These are phyloP conservation scores for Zonitis immaculata DNA, from an alignment of 2,888 invertebrate genomes.

Conservation along the genomic window DNA sequence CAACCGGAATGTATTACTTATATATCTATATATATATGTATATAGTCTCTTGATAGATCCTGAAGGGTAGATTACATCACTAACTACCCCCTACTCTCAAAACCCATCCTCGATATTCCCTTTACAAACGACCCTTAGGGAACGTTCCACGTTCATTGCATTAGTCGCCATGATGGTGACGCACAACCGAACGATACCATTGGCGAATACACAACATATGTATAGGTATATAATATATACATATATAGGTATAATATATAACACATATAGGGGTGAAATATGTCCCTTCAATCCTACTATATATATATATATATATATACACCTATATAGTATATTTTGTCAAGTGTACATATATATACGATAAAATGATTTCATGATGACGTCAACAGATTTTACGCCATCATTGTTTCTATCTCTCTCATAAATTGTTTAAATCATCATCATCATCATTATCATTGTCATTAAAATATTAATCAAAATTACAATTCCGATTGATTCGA, in stretches of 20 bases:
- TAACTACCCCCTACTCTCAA: constrained; percentile 1
- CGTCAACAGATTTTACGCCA: too few relatives aligned
- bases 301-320: too few relatives aligned
- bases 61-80: constrained; percentile 24
- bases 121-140: constrained; percentile 14
- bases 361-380: too few relatives aligned
- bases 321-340: too few relatives aligned
- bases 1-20: constrained; percentile 4
- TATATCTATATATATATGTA: neutral
- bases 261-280: neutral
- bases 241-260: neutral
- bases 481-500: too few relatives aligned
- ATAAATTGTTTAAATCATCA: too few relatives aligned
- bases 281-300: neutral
- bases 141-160: constrained; percentile 30
- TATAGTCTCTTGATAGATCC: constrained; percentile 13
- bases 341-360: too few relatives aligned
- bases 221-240: neutral
- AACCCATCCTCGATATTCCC: too few relatives aligned
- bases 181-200: constrained; percentile 27
- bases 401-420: too few relatives aligned
- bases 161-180: constrained; percentile 38
- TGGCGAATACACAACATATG: constrained; percentile 5
- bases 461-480: too few relatives aligned
- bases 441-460: too few relatives aligned